Evolutionary conservation across 1,140 invertebrate genomes (phyloP).

Genomic region (Achatina immaculata): DNA sequence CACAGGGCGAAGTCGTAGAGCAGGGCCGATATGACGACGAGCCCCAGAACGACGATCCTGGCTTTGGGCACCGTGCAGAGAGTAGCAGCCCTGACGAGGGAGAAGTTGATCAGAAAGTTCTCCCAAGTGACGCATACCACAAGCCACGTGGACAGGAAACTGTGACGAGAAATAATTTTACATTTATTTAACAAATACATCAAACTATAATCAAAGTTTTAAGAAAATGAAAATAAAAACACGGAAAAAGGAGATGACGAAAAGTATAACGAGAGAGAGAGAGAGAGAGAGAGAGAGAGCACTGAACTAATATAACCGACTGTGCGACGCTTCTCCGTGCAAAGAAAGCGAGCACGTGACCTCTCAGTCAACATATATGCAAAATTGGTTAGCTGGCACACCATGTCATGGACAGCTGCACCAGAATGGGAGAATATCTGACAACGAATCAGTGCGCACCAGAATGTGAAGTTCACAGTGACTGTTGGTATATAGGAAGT

Average conservation of each 20-base stretch:
- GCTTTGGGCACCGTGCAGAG: slow-evolving; percentile 84
- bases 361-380: no score
- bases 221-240: background rate
- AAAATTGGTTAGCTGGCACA: no score
- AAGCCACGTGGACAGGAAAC: slow-evolving; percentile 85
- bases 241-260: background rate
- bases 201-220: no score
- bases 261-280: background rate
- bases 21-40: slow-evolving; percentile 74
- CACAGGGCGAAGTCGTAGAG: slow-evolving; percentile 77
- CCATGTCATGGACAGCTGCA: no score
- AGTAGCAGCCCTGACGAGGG: slow-evolving; percentile 80
- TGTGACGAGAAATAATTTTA: slow-evolving; percentile 68
- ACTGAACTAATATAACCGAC: background rate
- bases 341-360: no score
- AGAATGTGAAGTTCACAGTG: no score
- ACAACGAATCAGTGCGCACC: no score
- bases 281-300: background rate
- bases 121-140: slow-evolving; percentile 89
- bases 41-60: slow-evolving; percentile 74
- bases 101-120: slow-evolving; percentile 83
- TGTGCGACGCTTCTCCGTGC: background rate
- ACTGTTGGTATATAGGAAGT: no score
- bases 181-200: no score
- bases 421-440: no score